Base-by-base conservation (phyloP, 2,888 invertebrate genomes). In the Mimumesa dahlbomi region DNA sequence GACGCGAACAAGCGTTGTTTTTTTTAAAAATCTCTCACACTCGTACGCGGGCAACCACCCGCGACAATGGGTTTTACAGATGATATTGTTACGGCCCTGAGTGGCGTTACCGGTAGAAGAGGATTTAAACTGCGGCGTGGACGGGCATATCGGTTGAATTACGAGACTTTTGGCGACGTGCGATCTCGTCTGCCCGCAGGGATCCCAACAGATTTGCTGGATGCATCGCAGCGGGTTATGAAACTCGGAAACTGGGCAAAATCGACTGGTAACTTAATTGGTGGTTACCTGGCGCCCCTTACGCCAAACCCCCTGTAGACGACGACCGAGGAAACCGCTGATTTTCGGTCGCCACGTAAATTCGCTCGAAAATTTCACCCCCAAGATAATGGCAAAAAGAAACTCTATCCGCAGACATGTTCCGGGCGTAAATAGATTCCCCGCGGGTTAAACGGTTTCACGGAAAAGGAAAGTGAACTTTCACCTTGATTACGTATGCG, bases 211-310 rank as follows among this genome's bases (percentile, higher is more conserved):
- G 66, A 72, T 77, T 77, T 72, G 72, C 66, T 16, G 49, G 50
- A 52, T 31, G 59, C 56, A 64, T 54, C 59, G 29, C 42, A 58
- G 18, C 14, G 45, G 36, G 45, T 75, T 69, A 69, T 57, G 63
- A 61, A 67, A 63, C 66, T 61, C 36, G 0, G 61, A 45, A 69
- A 66, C 64, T 53, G 13, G 38, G 45, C 64, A 48, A 38, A 64
- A 69, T 73, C 58, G 66, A 62, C 66, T 59, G 48, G 43, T 58
- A 75, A 77, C 64, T 75, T 77, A 67, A 77, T 75, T 66, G 67
- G 25, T 52, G 48, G 43, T 57, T 68, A 58, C 21, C 63, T 29
- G 19, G 21, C 31, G 14, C 13, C 58, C 19, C 5, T 22, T 0
- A 13, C 46, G 4, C 13, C 9, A 13, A n/a, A n/a, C 7, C 43